Evolutionary conservation across 2,888 invertebrate genomes (phyloP).

Genomic region (Corythucha ciliata): DNA sequence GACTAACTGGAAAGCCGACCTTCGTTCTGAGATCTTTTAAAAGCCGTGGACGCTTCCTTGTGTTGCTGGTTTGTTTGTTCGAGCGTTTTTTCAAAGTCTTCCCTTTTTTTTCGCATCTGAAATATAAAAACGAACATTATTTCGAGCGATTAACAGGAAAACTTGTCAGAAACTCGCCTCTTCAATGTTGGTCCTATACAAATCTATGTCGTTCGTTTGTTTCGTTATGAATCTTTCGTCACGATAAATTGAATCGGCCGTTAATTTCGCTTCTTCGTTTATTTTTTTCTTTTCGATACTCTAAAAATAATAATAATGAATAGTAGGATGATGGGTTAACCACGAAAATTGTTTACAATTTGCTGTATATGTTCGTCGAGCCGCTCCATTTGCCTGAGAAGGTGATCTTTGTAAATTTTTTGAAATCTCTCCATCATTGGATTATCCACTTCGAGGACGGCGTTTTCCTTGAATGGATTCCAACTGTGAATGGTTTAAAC

Average conservation of each 20-base stretch:
- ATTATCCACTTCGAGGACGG: conserved; percentile 23
- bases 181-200: conserved; percentile 20
- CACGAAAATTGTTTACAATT: conserved; percentile 19
- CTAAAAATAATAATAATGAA: conserved; percentile 11
- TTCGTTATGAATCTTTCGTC: conserved; percentile 23
- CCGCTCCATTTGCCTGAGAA: conserved; percentile 23
- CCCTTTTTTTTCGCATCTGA: conserved; percentile 17
- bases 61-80: conserved; percentile 11
- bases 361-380: conserved; percentile 20
- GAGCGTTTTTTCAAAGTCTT: conserved; percentile 22
- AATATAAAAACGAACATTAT: neutral
- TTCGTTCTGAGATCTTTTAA: neutral
- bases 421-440: conserved; percentile 27
- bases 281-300: conserved; percentile 22
- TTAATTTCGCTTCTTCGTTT: conserved; percentile 12
- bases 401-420: conserved; percentile 23
- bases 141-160: neutral
- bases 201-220: conserved; percentile 25
- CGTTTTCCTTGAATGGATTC: too few relatives aligned
- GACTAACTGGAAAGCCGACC: neutral
- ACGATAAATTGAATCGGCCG: conserved; percentile 21
- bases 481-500: too few relatives aligned
- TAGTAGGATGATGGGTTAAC: too few relatives aligned
- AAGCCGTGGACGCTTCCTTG: conserved; percentile 9
- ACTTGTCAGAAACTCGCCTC: conserved; percentile 4